phyloP scores from a whole-genome alignment of 2,797 vertebrate genomes.

The Betta splendens region DNA sequence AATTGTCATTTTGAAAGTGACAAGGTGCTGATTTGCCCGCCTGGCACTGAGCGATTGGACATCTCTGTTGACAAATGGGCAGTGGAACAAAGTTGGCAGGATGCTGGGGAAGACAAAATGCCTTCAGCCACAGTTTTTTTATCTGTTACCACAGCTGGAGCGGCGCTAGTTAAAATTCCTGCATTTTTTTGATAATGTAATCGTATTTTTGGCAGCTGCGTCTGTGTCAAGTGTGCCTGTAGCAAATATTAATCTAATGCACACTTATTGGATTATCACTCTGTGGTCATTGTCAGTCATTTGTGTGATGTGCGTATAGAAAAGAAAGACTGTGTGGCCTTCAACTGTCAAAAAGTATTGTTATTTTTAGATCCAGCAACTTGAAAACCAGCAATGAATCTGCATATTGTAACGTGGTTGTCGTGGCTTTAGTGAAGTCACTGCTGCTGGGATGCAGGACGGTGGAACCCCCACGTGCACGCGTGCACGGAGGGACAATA shows the following conservation, averaged over 20 bases:
- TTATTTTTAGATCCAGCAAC: neutral
- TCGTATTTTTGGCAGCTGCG: slow-evolving; percentile 29
- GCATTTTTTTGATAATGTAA: slow-evolving; percentile 58
- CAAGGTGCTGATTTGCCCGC: slow-evolving; percentile 83
- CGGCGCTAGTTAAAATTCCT: slow-evolving; percentile 72
- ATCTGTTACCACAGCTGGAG: slow-evolving; percentile 77
- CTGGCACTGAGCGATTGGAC: slow-evolving; percentile 89
- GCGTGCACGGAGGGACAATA: neutral
- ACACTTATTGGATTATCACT: slow-evolving; percentile 28
- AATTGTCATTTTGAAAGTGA: slow-evolving; percentile 85
- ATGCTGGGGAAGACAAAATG: slow-evolving; percentile 84
- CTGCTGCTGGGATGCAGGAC: neutral
- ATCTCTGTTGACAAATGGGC: slow-evolving; percentile 89
- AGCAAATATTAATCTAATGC: slow-evolving; percentile 48
- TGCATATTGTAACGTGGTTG: no score
- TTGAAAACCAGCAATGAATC: neutral
- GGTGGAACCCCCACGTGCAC: neutral
- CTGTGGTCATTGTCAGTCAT: slow-evolving; percentile 9
- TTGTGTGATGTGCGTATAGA: slow-evolving; percentile 9
- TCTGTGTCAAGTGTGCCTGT: slow-evolving; percentile 27
- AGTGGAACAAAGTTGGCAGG: slow-evolving; percentile 85
- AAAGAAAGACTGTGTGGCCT: neutral
- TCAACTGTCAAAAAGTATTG: neutral
- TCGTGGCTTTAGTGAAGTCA: neutral
- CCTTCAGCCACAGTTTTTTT: slow-evolving; percentile 75